Percentiles rank a stretch among this genome's conserved stretches.
These are phyloP conservation scores for Mesocentrotus franciscanus DNA, from an alignment of 53 echinoderm and acorn worm species.

Conservation along the genomic window DNA sequence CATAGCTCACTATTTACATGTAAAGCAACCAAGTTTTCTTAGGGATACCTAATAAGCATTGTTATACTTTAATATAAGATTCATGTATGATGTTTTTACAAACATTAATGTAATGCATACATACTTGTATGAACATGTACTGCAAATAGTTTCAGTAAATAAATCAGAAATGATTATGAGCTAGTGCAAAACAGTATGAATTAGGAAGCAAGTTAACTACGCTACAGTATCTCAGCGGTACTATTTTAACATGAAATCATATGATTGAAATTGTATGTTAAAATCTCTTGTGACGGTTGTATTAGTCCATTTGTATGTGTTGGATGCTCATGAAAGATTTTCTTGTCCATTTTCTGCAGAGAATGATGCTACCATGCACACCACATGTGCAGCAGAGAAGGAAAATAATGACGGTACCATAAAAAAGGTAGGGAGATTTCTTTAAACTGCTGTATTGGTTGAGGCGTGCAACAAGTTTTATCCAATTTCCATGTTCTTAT, in stretches of 20 bases:
- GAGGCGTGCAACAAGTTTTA: no score
- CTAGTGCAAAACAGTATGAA: not conserved
- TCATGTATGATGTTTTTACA: no score
- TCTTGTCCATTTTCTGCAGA: not conserved
- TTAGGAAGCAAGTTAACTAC: not conserved
- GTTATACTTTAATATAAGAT: no score
- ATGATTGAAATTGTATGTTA: not conserved
- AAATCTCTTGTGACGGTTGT: not conserved
- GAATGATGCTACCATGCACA: constrained; percentile 16
- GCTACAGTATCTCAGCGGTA: not conserved
- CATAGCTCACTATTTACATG: no score
- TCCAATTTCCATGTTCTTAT: no score
- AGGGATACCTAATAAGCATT: no score
- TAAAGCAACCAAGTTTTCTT: no score
- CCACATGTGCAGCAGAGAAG: constrained; percentile 33
- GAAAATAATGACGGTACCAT: not conserved
- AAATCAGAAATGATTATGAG: not conserved
- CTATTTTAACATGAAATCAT: not conserved
- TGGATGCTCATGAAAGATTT: not conserved
- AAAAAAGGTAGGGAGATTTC: not conserved
- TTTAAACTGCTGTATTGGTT: not conserved
- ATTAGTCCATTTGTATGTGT: not conserved
- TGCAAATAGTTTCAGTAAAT: no score
- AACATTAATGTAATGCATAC: no score
- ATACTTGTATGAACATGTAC: no score